Percentiles rank a stretch among this genome's conserved stretches.
Evolutionary conservation across 1,140 invertebrate species (phyloP).

Genomic region (Ectropis grisescens): DNA sequence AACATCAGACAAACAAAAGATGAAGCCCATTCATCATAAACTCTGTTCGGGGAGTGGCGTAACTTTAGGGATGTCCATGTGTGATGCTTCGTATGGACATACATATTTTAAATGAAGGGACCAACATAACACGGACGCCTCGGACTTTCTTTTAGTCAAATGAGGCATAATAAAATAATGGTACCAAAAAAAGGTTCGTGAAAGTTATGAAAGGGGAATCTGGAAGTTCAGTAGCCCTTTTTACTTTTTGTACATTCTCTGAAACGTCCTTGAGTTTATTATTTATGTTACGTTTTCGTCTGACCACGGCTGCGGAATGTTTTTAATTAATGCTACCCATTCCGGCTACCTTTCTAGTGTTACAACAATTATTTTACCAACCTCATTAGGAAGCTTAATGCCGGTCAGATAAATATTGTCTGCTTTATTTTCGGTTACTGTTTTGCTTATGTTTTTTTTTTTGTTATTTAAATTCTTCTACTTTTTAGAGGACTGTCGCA

Average conservation of each 20-base stretch:
- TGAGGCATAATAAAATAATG: constrained; percentile 59
- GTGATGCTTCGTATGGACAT: constrained; percentile 19
- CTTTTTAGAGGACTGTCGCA: too few relatives aligned
- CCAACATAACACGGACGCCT: constrained; percentile 29
- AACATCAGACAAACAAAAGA: too few relatives aligned
- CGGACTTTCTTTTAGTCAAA: constrained; percentile 58
- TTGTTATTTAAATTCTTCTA: too few relatives aligned
- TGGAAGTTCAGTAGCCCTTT: constrained; percentile 43
- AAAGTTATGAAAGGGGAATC: constrained; percentile 55
- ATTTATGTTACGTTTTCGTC: constrained; percentile 53
- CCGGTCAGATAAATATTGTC: constrained; percentile 42
- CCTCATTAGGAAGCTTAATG: constrained; percentile 60
- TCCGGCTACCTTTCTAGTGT: constrained; percentile 50
- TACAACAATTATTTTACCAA: constrained; percentile 60
- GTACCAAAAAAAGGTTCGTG: constrained; percentile 47
- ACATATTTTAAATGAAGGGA: constrained; percentile 53
- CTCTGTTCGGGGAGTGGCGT: too few relatives aligned
- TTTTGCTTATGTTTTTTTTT: constrained; percentile 19
- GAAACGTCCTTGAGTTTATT: constrained; percentile 41
- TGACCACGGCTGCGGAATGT: constrained; percentile 43
- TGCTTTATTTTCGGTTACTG: too few relatives aligned
- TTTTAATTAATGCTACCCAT: constrained; percentile 60
- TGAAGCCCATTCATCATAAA: too few relatives aligned
- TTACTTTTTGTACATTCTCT: constrained; percentile 47
- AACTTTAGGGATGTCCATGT: constrained; percentile 13